Conservation (phyloP, 2,888 invertebrate genomes). For the Laothoe populi region DNA sequence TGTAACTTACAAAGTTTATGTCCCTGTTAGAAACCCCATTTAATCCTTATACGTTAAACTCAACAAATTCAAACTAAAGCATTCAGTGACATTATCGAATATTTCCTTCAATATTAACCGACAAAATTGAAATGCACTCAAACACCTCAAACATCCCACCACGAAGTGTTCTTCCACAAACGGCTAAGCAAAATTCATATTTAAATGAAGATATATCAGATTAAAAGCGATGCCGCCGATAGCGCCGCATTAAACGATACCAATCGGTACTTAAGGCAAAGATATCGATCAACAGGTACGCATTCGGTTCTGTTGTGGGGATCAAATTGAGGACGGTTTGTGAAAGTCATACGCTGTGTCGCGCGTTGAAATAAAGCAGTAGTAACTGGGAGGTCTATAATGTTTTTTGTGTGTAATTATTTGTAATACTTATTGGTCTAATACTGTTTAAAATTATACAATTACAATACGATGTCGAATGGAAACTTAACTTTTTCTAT, state of each 20-base stretch:
- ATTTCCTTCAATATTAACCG: not conserved
- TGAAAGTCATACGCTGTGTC: not conserved
- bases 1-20: not conserved
- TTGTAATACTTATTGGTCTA: no score
- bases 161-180: constrained; percentile 31
- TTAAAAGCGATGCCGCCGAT: constrained; percentile 70
- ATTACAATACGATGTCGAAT: no score
- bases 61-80: not conserved
- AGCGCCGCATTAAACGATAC: constrained; percentile 72
- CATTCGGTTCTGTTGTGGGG: constrained; percentile 42
- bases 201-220: constrained; percentile 58
- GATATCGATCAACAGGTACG: constrained; percentile 47
- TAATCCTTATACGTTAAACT: no score
- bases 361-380: no score
- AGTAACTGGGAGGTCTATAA: no score
- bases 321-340: not conserved
- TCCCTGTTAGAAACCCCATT: not conserved
- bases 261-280: constrained; percentile 74
- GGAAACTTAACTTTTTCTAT: not conserved
- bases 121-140: not conserved
- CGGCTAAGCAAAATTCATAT: constrained; percentile 54
- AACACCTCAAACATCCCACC: not conserved
- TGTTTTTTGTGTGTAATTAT: no score
- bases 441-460: no score
- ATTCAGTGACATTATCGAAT: not conserved